phyloP scores from a whole-genome alignment of 2,113 vertebrate genomes.

The Chaenocephalus aceratus region DNA sequence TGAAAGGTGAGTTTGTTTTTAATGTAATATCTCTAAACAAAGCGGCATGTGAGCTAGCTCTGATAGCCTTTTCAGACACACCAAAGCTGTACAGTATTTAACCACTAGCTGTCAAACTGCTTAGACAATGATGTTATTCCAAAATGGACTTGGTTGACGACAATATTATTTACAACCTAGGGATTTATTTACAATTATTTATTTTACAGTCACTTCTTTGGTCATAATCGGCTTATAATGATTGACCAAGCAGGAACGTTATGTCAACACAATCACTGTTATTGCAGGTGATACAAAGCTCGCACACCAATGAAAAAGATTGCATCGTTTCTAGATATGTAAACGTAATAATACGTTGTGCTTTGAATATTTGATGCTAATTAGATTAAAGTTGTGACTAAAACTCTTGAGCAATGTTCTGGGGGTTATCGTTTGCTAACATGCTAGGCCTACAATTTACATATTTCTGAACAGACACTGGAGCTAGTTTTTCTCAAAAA shows the following conservation, averaged over 20 bases:
- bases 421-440: neutral
- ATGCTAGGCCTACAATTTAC: neutral
- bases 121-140: neutral
- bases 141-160: neutral
- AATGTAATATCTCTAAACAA: neutral
- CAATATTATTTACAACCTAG: accelerated
- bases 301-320: neutral
- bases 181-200: accelerated
- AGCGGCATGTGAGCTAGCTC: slow-evolving; percentile 16
- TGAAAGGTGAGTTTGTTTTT: slow-evolving; percentile 68
- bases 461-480: neutral
- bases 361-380: neutral
- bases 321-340: neutral
- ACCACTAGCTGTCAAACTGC: neutral
- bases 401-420: neutral
- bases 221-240: neutral
- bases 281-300: accelerated
- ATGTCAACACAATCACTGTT: neutral
- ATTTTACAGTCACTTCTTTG: accelerated
- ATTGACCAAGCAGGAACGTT: neutral
- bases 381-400: neutral
- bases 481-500: neutral
- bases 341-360: neutral
- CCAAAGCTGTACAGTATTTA: slow-evolving; percentile 1
- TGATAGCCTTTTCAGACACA: slow-evolving; percentile 14